Evolutionary conservation across 2,888 invertebrate species (phyloP).

Genomic region (Zootermopsis nevadensis): DNA sequence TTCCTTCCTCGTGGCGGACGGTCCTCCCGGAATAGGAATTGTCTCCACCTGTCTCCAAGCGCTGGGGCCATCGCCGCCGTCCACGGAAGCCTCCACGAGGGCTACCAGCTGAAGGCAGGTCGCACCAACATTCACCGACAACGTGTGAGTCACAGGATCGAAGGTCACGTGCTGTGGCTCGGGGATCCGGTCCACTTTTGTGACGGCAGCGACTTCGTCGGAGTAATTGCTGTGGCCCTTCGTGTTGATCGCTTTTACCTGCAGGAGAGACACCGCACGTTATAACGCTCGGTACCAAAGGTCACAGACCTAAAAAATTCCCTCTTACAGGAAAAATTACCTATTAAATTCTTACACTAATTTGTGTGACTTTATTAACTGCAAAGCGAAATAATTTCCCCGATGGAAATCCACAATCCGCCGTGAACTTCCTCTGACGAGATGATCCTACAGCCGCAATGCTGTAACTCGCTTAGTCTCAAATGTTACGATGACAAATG

Average conservation of each 20-base stretch:
- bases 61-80: conserved; percentile 59
- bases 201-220: conserved; percentile 83
- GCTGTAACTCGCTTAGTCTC: too few species aligned
- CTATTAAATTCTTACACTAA: too few species aligned
- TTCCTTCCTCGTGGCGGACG: conserved; percentile 76
- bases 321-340: too few species aligned
- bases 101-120: conserved; percentile 84
- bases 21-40: conserved; percentile 72
- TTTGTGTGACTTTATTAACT: too few species aligned
- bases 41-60: conserved; percentile 79
- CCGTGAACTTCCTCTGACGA: too few species aligned
- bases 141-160: conserved; percentile 79
- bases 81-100: conserved; percentile 77
- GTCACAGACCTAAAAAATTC: too few species aligned
- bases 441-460: too few species aligned
- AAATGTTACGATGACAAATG: too few species aligned
- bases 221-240: conserved; percentile 90
- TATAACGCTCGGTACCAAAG: too few species aligned
- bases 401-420: too few species aligned
- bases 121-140: conserved; percentile 83
- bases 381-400: too few species aligned
- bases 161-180: conserved; percentile 84
- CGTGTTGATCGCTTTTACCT: conserved; percentile 88
- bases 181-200: conserved; percentile 86
- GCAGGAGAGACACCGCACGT: conserved; percentile 54